phyloP scores from a whole-genome alignment of 2,797 vertebrate genomes.

The Muscicapa striata region DNA sequence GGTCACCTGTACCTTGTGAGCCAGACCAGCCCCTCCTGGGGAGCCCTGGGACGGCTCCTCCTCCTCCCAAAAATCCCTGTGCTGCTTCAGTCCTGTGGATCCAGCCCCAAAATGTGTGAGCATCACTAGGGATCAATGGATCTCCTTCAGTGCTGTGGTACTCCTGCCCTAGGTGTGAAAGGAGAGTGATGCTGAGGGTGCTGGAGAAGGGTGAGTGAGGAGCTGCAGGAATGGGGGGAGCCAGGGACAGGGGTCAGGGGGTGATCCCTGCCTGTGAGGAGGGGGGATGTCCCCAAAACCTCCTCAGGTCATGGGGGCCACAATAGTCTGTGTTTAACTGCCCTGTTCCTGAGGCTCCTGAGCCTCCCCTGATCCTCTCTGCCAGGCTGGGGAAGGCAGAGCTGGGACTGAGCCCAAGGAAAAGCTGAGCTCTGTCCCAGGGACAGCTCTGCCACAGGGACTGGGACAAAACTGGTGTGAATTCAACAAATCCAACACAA shows the following conservation, averaged over 20 bases:
- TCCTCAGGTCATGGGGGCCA: not conserved
- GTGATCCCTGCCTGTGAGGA: not conserved
- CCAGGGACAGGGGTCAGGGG: not conserved
- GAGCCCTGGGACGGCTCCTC: not conserved
- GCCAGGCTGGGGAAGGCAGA: not conserved
- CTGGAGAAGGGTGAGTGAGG: not conserved
- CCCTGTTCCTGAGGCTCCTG: accelerated
- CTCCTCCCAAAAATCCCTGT: not conserved
- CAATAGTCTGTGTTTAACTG: not conserved
- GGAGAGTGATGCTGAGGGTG: not conserved
- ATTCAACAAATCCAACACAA: not conserved
- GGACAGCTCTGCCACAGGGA: not conserved
- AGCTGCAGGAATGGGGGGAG: slow-evolving; percentile 9
- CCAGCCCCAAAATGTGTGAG: not conserved
- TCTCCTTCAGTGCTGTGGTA: slow-evolving; percentile 30
- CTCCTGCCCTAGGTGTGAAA: too few species aligned
- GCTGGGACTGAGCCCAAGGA: not conserved
- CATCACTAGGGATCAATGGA: slow-evolving; percentile 38
- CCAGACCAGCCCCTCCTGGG: not conserved
- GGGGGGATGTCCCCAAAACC: not conserved
- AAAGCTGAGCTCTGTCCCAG: not conserved
- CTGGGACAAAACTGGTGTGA: not conserved
- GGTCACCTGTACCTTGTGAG: not conserved
- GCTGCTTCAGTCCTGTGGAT: slow-evolving; percentile 36
- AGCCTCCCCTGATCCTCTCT: not conserved